phyloP scores from a whole-genome alignment of 2,113 vertebrate genomes.

The Pyrgilauda ruficollis region DNA sequence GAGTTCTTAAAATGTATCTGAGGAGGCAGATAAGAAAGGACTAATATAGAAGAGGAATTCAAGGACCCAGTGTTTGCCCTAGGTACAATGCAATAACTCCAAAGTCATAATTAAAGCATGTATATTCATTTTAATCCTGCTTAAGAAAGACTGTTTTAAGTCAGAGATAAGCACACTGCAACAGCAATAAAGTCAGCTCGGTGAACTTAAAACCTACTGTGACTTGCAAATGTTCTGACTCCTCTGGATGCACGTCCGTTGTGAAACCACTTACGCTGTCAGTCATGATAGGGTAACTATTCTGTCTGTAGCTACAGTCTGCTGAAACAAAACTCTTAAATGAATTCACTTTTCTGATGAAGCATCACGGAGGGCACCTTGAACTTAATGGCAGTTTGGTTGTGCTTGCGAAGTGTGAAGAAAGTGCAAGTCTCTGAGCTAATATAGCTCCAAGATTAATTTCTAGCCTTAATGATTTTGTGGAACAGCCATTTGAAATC shows the following conservation, averaged over 20 bases:
- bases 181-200: neutral
- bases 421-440: conserved; percentile 63
- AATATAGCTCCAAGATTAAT: conserved; percentile 68
- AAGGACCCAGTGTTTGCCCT: neutral
- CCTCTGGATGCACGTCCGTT: neutral
- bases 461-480: conserved; percentile 63
- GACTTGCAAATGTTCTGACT: neutral
- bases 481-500: conserved; percentile 58
- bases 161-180: neutral
- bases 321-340: conserved; percentile 17
- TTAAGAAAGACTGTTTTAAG: neutral
- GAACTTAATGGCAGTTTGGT: conserved; percentile 57
- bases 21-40: neutral
- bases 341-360: conserved; percentile 39
- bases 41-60: neutral
- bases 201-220: neutral
- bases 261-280: neutral
- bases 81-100: neutral
- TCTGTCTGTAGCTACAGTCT: neutral
- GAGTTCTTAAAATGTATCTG: neutral
- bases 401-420: conserved; percentile 65
- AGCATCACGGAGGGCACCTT: conserved; percentile 61
- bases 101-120: neutral
- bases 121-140: neutral
- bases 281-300: neutral